phyloP scores from a whole-genome alignment of 1,140 invertebrate genomes.

The Ericerus pela region DNA sequence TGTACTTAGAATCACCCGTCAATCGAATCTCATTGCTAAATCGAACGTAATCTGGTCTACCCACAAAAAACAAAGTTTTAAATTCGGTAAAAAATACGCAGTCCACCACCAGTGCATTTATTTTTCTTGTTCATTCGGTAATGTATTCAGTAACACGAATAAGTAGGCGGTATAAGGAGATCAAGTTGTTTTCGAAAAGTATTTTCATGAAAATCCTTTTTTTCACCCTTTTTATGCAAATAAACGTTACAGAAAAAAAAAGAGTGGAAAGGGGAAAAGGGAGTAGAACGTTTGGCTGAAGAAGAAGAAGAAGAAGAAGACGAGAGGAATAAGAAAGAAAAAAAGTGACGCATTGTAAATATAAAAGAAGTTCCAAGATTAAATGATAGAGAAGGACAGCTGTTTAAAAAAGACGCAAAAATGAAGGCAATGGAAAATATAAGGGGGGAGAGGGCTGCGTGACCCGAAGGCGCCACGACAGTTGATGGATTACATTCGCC shows the following conservation, averaged over 20 bases:
- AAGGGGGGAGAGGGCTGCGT: constrained; percentile 3
- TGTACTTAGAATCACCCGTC: no score
- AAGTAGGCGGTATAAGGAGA: constrained; percentile 11
- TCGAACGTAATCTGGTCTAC: no score
- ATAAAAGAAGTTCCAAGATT: constrained; percentile 10
- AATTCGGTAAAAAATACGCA: no score
- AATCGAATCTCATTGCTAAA: no score
- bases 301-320: neutral
- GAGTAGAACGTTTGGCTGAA: neutral
- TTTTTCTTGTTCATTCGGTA: neutral
- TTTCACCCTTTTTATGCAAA: constrained; percentile 12
- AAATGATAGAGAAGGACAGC: constrained; percentile 10
- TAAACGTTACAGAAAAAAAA: neutral
- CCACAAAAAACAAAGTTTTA: no score
- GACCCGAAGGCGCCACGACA: constrained; percentile 3
- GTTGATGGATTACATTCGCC: constrained; percentile 4
- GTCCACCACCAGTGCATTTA: no score
- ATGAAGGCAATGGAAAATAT: constrained; percentile 1
- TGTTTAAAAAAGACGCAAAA: constrained; percentile 7
- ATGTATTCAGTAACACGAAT: constrained; percentile 5
- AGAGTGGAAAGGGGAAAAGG: neutral
- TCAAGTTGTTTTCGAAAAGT: constrained; percentile 10
- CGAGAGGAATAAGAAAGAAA: no score
- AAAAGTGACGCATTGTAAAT: constrained; percentile 10
- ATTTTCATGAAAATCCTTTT: constrained; percentile 9